Evolutionary conservation across 2,797 vertebrate genomes (phyloP).

Genomic region (Bovichtus diacanthus): DNA sequence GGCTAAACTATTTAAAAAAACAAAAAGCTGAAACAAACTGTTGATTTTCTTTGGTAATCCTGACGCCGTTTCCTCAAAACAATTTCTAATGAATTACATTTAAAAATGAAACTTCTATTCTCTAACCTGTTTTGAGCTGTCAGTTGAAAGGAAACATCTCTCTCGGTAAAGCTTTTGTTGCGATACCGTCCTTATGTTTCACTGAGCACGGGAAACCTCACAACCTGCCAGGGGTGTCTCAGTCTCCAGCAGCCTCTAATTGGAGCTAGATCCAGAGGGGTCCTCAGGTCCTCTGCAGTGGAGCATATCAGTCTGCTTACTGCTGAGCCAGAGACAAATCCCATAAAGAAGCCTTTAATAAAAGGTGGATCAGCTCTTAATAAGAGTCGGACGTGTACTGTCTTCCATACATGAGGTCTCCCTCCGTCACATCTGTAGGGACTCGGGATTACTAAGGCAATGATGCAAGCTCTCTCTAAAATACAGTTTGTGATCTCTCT

Average conservation of each 20-base stretch:
- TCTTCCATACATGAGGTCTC: conserved; percentile 48
- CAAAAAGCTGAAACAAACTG: neutral
- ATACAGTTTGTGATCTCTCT: conserved; percentile 49
- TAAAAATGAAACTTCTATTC: neutral
- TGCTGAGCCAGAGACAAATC: conserved; percentile 58
- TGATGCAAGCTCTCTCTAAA: conserved; percentile 53
- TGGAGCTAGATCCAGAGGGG: conserved; percentile 61
- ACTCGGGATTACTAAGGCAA: conserved; percentile 55
- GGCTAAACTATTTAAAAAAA: neutral
- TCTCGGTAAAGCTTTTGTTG: conserved; percentile 41
- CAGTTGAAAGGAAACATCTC: conserved; percentile 5
- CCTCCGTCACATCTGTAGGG: conserved; percentile 45
- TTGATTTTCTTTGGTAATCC: neutral
- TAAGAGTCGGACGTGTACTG: conserved; percentile 57
- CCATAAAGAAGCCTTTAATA: conserved; percentile 68
- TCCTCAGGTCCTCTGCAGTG: conserved; percentile 53
- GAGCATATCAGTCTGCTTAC: conserved; percentile 62
- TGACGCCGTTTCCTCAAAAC: neutral
- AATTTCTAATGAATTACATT: neutral
- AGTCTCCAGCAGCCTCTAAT: conserved; percentile 64
- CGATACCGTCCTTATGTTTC: conserved; percentile 22
- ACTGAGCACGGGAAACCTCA: conserved; percentile 27
- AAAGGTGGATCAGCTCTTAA: conserved; percentile 69
- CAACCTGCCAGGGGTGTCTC: conserved; percentile 38
- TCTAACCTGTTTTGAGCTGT: neutral